Evolutionary conservation across 2,113 vertebrate genomes (phyloP), one percentile per base, ranked within the genome.

Genomic region (Mesocricetus auratus): DNA sequence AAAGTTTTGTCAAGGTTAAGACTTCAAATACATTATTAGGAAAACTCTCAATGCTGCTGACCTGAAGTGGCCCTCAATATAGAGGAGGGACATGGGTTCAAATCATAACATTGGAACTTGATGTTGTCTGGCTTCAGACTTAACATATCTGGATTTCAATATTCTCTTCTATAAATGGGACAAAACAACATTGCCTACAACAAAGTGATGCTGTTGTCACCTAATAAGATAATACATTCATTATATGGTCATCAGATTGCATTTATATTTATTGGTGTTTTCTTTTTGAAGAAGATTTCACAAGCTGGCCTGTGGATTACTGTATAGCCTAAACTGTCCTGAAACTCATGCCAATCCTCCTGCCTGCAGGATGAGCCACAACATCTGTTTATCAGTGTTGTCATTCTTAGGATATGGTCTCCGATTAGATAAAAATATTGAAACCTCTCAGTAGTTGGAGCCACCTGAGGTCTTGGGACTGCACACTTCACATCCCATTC

Each of bases 121-220:
- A 16, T 15, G 3, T 71, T 62, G 1, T 53, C 69, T 60, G 42
- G 69, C 24, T 33, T 47, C 50, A 13, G 31, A 79, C 42, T 47
- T 86, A 56, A 33, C 17, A 47, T 26, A 62, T 75, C 77, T 91
- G 58, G 83, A 75, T 15, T 56, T 94, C 36, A 82, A 21, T 69
- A 21, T 50, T 36, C 66, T 91, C 68, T 90, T 87, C 88, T 69
- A 7, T 16, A 83, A 91, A 86, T 87, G 39, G 47, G 85, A 92
- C 81, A 68, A 62, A 85, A 50, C 19, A 75, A 42, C 42, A 64
- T 36, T 33, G 5, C 58, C n/a, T 71, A 24, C 71, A 69, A 95
- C 71, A 92, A 62, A 92, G 7, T 1, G 36, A 8, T 87, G 7
- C 56, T 78, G 13, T 88, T 16, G 85, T 53, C 26, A 94, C 71